Evolutionary conservation across 1,140 invertebrate genomes (phyloP), one percentile per base, ranked within the genome.

Genomic region (Bombus impatiens): DNA sequence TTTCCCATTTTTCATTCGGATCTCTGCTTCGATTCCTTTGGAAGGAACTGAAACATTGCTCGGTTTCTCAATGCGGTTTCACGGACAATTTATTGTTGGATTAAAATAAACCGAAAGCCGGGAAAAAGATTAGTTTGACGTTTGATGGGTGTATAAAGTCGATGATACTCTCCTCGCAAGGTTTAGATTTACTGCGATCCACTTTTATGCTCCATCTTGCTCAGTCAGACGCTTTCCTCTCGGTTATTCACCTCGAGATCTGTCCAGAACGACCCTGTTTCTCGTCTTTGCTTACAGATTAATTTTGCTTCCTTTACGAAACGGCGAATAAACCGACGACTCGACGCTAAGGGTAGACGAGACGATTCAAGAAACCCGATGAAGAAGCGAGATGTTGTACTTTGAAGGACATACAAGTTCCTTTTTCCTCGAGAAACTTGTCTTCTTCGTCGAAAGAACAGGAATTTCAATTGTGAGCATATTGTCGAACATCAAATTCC

Each of bases 171-270:
- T 28, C 25, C 53, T 28, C 53, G 22, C 53, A n/a, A 77, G 32
- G 35, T 59, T 77, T 42, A 35, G 75, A 77, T 57, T 77, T 40
- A 59, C 75, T 13, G 75, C 75, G 75, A 77, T 77, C 75, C 75
- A 77, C 75, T 77, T 77, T 77, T 77, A 28, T 77, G 35, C 53
- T 59, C 53, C 35, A 59, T 77, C 75, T 40, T 47, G 44, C 71
- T 74, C 71, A 10, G 42, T 74, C 75, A 40, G 75, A 59, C 75
- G 75, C 75, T 77, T 77, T 77, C 53, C 75, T 77, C 53, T 77
- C 53, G 75, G 75, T 59, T 77, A 77, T 77, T 77, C 75, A 77
- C 75, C 75, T 77, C 75, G 35, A 15, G 75, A 15, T 77, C 59
- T 59, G 75, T 28, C 53, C 53, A n/a, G 35, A 59, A 77, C 47